Evolutionary conservation across 1,140 invertebrate genomes (phyloP).

Genomic region (Ceratina calcarata): DNA sequence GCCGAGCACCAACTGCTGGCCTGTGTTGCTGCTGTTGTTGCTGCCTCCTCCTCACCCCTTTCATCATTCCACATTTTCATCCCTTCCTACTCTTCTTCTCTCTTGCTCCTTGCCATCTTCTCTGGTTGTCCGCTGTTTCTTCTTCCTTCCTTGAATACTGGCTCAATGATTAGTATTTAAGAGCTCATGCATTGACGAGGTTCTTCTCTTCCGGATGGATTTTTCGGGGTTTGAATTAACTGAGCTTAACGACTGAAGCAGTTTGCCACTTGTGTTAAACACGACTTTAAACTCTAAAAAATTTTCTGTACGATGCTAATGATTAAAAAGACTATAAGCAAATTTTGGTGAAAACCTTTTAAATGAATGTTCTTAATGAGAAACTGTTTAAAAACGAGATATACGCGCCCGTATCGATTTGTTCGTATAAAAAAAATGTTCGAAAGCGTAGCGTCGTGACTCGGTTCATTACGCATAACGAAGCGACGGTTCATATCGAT

Average conservation of each 20-base stretch:
- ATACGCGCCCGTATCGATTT: too few species aligned
- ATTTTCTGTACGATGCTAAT: slow-evolving; percentile 37
- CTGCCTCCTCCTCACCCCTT: slow-evolving; percentile 54
- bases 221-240: neutral
- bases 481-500: slow-evolving; percentile 63
- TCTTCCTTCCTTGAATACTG: slow-evolving; percentile 7
- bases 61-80: neutral
- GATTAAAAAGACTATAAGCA: too few species aligned
- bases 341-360: too few species aligned
- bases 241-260: too few species aligned
- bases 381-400: too few species aligned
- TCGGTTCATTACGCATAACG: slow-evolving; percentile 60
- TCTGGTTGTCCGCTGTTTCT: slow-evolving; percentile 1
- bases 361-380: too few species aligned
- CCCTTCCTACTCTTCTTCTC: slow-evolving; percentile 41
- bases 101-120: slow-evolving; percentile 41
- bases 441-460: neutral
- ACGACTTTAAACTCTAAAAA: slow-evolving; percentile 6
- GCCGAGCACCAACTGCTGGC: slow-evolving; percentile 74
- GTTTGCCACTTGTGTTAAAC: too few species aligned
- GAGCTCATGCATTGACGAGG: neutral
- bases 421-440: too few species aligned
- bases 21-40: slow-evolving; percentile 59
- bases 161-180: slow-evolving; percentile 63
- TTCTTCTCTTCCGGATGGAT: neutral